A percentile compares a stretch with the other conserved stretches of the same genome.
These are phyloP conservation scores for Saguinus imperator DNA, from an alignment of 2,113 vertebrate species.

Conservation along the genomic window DNA sequence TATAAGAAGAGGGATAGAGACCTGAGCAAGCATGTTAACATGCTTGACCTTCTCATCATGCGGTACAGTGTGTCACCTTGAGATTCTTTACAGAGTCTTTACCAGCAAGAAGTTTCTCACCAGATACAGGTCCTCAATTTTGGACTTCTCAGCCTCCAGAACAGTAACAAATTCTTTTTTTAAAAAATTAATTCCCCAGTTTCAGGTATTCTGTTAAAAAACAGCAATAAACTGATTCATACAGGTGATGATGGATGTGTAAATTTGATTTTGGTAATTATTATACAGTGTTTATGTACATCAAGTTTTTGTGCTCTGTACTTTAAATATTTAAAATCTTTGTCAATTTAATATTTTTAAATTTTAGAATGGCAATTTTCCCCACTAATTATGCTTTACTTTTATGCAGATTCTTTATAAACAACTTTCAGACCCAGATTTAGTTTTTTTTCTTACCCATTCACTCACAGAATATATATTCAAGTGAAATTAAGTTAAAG, in stretches of 20 bases:
- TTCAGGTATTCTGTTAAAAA: background rate
- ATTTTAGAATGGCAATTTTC: background rate
- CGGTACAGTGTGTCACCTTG: background rate
- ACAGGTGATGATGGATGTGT: background rate
- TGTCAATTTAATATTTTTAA: background rate
- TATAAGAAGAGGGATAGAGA: background rate
- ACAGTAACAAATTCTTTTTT: background rate
- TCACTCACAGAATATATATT: background rate
- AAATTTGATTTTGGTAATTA: background rate
- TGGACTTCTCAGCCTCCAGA: background rate
- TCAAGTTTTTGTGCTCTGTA: background rate
- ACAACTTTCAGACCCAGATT: background rate
- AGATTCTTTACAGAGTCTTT: background rate
- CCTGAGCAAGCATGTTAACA: background rate
- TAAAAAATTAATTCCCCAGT: background rate
- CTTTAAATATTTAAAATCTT: background rate
- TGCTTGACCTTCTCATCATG: background rate
- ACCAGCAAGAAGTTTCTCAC: background rate
- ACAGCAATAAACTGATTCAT: background rate
- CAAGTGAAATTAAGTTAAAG: conserved; percentile 19
- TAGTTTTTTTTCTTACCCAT: background rate
- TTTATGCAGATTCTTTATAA: background rate
- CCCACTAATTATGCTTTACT: background rate
- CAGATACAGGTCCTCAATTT: background rate
- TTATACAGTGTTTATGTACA: background rate